phyloP scores from a whole-genome alignment of 2,797 vertebrate genomes.

The Poeciliopsis infans region DNA sequence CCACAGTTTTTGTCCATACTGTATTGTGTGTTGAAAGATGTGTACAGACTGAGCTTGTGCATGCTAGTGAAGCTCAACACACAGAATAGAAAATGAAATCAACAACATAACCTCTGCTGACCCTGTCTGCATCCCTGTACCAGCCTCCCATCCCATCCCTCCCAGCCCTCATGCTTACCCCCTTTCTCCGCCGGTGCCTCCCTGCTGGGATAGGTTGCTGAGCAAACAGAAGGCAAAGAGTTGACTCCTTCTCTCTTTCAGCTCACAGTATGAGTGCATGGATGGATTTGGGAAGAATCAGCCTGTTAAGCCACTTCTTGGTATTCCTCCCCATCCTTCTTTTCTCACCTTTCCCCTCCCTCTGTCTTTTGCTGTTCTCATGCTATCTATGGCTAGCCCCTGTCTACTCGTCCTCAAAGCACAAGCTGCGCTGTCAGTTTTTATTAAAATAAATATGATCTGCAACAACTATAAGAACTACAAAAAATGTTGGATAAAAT shows the following conservation, averaged over 20 bases:
- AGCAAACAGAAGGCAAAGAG: slow-evolving; percentile 76
- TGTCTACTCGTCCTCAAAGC: slow-evolving; percentile 41
- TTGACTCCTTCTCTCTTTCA: slow-evolving; percentile 64
- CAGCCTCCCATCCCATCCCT: slow-evolving; percentile 31
- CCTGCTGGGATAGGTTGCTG: slow-evolving; percentile 68
- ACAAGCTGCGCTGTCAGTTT: slow-evolving; percentile 35
- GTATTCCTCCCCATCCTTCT: slow-evolving; percentile 79
- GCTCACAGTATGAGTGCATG: slow-evolving; percentile 65
- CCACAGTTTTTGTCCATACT: slow-evolving; percentile 32
- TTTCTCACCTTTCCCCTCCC: slow-evolving; percentile 64
- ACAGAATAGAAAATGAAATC: slow-evolving; percentile 57
- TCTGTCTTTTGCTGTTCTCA: slow-evolving; percentile 65
- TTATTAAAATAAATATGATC: slow-evolving; percentile 7
- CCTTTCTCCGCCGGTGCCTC: slow-evolving; percentile 51
- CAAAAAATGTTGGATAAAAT: not conserved
- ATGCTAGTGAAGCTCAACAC: slow-evolving; percentile 38
- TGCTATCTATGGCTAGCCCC: slow-evolving; percentile 50
- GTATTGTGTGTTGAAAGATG: slow-evolving; percentile 1
- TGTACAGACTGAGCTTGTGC: slow-evolving; percentile 17
- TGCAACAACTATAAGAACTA: not conserved
- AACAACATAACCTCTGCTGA: slow-evolving; percentile 56
- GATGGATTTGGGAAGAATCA: slow-evolving; percentile 75
- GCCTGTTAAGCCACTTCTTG: slow-evolving; percentile 81
- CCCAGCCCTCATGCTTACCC: slow-evolving; percentile 57
- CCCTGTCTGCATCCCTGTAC: slow-evolving; percentile 66